Conservation (phyloP, 2,797 vertebrate species). For the Hirundo rustica region DNA sequence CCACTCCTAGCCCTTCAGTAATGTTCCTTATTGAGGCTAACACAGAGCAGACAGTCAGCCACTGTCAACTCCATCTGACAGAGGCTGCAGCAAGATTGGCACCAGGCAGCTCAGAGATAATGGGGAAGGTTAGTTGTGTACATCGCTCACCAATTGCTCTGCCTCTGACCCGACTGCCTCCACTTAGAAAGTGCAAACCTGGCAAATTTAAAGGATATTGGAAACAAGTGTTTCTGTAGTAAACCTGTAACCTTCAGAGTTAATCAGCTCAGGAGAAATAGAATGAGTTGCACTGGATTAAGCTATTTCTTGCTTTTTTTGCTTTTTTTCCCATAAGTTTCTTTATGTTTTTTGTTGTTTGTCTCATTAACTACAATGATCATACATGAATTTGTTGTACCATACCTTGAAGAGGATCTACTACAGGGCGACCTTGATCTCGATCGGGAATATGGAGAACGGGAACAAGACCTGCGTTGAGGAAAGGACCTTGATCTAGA, state of each 20-base stretch:
- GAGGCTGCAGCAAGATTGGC: conserved; percentile 23
- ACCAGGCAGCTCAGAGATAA: conserved; percentile 45
- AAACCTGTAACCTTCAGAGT: neutral
- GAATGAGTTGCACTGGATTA: neutral
- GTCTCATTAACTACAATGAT: neutral
- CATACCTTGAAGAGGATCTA: conserved; percentile 89
- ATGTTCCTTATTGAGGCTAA: conserved; percentile 50
- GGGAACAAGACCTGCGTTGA: conserved; percentile 84
- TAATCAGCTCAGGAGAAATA: neutral
- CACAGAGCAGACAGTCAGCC: neutral
- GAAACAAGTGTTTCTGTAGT: neutral
- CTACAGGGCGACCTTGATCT: conserved; percentile 94
- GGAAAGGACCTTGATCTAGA: conserved; percentile 85
- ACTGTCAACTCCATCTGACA: conserved; percentile 52
- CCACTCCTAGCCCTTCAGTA: neutral
- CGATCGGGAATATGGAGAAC: conserved; percentile 89
- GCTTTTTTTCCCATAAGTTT: neutral
- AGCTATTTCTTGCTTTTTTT: neutral
- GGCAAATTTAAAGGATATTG: conserved; percentile 29
- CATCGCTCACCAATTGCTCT: conserved; percentile 56
- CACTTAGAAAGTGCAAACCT: neutral
- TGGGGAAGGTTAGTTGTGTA: conserved; percentile 53
- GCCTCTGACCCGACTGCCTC: conserved; percentile 33
- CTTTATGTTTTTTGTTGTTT: neutral
- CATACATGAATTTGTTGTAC: neutral